phyloP scores from a whole-genome alignment of 2,113 vertebrate species.

The Natator depressus region DNA sequence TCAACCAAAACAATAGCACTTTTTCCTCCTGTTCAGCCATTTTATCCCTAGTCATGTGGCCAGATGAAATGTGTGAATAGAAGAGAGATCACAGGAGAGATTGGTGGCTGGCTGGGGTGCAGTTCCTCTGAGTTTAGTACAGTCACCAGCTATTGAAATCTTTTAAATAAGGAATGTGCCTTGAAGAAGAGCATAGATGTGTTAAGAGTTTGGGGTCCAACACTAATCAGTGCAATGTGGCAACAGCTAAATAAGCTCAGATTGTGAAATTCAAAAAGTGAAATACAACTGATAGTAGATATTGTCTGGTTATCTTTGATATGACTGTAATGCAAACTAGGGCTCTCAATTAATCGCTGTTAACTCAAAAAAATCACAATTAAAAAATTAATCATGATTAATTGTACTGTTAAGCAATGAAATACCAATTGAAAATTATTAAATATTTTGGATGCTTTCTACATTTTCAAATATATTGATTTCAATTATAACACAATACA shows the following conservation, averaged over 20 bases:
- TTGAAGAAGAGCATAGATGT: neutral
- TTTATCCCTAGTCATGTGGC: rapidly evolving
- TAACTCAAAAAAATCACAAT: no score
- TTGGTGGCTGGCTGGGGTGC: neutral
- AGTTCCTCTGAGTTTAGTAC: neutral
- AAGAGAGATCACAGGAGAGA: neutral
- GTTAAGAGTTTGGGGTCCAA: neutral
- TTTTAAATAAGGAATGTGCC: neutral
- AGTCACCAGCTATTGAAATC: neutral
- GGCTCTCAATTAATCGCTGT: no score
- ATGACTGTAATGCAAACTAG: neutral
- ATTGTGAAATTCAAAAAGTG: neutral
- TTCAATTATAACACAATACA: no score
- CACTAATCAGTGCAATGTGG: neutral
- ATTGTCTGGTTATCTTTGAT: neutral
- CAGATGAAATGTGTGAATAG: neutral
- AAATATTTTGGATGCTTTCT: no score
- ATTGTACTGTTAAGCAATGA: no score
- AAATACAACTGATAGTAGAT: neutral
- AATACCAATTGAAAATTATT: no score
- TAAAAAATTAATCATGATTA: no score
- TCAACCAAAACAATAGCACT: neutral
- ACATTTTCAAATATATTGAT: no score
- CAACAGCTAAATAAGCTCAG: neutral
- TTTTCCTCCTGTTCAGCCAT: neutral